A percentile compares a stretch with the other conserved stretches of the same genome.
Evolutionary conservation across 2,888 invertebrate genomes (phyloP).

Genomic region (Ptychoptera albimana): DNA sequence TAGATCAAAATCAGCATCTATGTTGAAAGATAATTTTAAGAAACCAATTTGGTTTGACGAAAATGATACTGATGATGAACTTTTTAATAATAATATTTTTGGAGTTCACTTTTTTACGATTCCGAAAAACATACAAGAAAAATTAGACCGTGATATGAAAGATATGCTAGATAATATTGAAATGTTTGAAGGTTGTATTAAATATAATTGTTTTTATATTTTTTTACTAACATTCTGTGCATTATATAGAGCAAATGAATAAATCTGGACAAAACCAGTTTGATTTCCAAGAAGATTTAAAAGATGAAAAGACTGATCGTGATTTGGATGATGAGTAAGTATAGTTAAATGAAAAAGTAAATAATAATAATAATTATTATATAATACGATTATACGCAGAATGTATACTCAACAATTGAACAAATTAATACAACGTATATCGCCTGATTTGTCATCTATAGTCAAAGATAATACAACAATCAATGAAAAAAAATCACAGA

Average conservation of each 20-base stretch:
- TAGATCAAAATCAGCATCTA: background rate
- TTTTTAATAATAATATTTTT: conserved; percentile 27
- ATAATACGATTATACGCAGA: conserved; percentile 12
- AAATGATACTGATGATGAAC: conserved; percentile 29
- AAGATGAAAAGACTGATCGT: conserved; percentile 26
- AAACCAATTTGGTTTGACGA: conserved; percentile 32
- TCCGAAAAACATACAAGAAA: conserved; percentile 41
- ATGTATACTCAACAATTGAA: conserved; percentile 27
- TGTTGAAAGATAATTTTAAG: conserved; percentile 25
- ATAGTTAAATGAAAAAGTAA: background rate
- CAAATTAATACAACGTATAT: conserved; percentile 25
- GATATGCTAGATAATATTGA: conserved; percentile 13
- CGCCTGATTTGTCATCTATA: conserved; percentile 16
- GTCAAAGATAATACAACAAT: conserved; percentile 3
- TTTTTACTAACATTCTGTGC: conserved; percentile 14
- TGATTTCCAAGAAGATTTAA: conserved; percentile 12
- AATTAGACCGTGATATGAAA: conserved; percentile 43
- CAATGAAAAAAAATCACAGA: conserved; percentile 13
- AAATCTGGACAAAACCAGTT: conserved; percentile 18
- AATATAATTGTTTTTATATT: background rate
- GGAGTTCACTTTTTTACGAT: conserved; percentile 40
- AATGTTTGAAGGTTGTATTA: background rate
- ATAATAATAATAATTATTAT: background rate
- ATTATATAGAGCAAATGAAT: conserved; percentile 25
- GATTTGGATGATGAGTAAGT: conserved; percentile 41